Conservation (phyloP, 2,888 invertebrate species). For the Oscheius myriophilus region DNA sequence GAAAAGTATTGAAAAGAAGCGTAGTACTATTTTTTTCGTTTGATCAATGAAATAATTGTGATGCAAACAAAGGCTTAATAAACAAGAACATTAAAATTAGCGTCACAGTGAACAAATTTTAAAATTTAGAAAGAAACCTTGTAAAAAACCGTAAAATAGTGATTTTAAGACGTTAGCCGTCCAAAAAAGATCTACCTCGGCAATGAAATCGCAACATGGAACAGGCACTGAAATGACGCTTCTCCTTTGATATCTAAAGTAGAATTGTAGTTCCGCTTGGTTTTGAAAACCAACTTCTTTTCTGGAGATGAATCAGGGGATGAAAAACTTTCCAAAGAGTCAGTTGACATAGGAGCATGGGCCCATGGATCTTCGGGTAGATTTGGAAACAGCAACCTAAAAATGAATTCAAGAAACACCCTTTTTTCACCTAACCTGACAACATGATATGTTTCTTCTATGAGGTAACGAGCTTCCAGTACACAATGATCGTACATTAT, state of each 20-base stretch:
- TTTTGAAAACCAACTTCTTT: background rate
- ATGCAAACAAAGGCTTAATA: no score
- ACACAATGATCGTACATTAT: slow-evolving; percentile 18
- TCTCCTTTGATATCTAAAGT: background rate
- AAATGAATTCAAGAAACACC: background rate
- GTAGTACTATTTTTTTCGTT: no score
- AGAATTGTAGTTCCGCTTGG: background rate
- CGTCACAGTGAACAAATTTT: no score
- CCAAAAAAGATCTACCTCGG: slow-evolving; percentile 7
- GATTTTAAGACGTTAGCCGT: background rate
- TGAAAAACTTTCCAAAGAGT: background rate
- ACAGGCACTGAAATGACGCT: slow-evolving; percentile 11
- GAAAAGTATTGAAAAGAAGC: no score
- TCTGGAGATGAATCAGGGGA: slow-evolving; percentile 27
- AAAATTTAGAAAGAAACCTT: no score
- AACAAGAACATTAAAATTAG: no score
- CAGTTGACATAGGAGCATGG: slow-evolving; percentile 9
- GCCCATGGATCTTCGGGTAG: slow-evolving; percentile 19
- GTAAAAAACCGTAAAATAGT: no score
- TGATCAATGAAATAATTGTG: no score
- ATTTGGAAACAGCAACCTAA: slow-evolving; percentile 25
- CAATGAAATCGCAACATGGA: slow-evolving; percentile 13
- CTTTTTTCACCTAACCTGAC: background rate
- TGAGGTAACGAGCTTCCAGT: slow-evolving; percentile 14
- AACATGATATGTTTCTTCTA: slow-evolving; percentile 11